These are phyloP conservation scores for Pleuronectes platessa DNA, from an alignment of 2,113 vertebrate species.

Conservation along the genomic window DNA sequence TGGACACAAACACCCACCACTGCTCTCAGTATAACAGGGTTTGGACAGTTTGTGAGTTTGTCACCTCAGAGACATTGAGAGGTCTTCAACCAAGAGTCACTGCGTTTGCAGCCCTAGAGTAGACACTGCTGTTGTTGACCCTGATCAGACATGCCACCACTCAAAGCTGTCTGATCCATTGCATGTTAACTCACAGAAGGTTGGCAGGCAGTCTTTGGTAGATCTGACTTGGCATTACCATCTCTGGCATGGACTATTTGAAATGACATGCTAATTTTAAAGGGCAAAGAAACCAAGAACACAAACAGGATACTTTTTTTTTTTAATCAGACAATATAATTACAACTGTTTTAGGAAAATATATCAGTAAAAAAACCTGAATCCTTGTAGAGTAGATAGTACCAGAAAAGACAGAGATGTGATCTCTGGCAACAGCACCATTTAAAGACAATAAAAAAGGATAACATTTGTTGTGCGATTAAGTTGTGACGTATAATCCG, in stretches of 20 bases:
- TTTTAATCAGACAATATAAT: not conserved
- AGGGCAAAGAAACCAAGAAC: slow-evolving; percentile 4
- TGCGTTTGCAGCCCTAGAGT: not conserved
- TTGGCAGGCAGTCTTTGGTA: slow-evolving; percentile 7
- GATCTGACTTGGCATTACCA: slow-evolving; percentile 1
- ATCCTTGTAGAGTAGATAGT: not conserved
- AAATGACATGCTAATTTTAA: not conserved
- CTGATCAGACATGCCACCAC: slow-evolving; percentile 38
- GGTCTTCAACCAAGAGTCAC: slow-evolving; percentile 32
- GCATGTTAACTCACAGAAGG: slow-evolving; percentile 7
- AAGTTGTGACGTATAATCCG: not conserved
- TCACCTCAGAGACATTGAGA: slow-evolving; percentile 18
- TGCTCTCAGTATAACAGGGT: not conserved
- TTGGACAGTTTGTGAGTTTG: slow-evolving; percentile 13
- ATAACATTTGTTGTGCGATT: not conserved
- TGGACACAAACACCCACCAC: not conserved
- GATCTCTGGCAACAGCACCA: too few relatives aligned
- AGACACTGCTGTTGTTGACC: slow-evolving; percentile 15
- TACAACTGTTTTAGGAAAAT: not conserved
- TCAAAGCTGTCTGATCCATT: slow-evolving; percentile 41
- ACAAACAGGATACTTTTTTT: not conserved
- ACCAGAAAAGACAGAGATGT: not conserved
- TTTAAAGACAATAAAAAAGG: not conserved
- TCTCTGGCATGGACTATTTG: not conserved
- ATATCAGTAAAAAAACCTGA: too few relatives aligned